These are phyloP conservation scores for Pseudorectes ferrugineus DNA, from an alignment of 2,113 vertebrate species.

Conservation along the genomic window DNA sequence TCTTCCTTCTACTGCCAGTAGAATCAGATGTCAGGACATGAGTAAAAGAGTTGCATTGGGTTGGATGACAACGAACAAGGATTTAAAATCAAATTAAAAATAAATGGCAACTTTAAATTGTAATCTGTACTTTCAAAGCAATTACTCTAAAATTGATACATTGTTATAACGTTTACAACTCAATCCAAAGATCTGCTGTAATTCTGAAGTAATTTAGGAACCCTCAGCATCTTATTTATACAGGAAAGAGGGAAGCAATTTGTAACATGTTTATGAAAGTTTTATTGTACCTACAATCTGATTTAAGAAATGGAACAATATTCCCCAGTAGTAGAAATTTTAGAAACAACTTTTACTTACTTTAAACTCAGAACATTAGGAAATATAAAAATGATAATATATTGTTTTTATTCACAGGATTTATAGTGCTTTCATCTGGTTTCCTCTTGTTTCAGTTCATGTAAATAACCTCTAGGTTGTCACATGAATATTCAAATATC, in stretches of 20 bases:
- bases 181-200: constrained; percentile 38
- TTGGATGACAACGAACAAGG: neutral
- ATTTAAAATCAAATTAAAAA: neutral
- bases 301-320: constrained; percentile 9
- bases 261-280: constrained; percentile 24
- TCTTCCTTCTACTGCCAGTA: neutral
- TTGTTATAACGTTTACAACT: constrained; percentile 30
- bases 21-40: neutral
- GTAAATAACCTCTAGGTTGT: constrained; percentile 17
- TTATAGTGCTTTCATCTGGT: constrained; percentile 10
- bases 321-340: neutral
- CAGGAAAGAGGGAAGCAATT: constrained; percentile 49
- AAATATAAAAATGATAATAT: constrained; percentile 1
- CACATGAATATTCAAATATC: constrained; percentile 49
- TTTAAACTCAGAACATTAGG: constrained; percentile 3
- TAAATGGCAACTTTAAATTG: constrained; percentile 46
- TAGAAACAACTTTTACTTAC: neutral
- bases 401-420: neutral
- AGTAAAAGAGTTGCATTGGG: neutral
- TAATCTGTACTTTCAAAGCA: constrained; percentile 64
- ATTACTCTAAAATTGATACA: constrained; percentile 59
- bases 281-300: constrained; percentile 18
- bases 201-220: constrained; percentile 57
- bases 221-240: constrained; percentile 16
- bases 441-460: neutral